phyloP scores from a whole-genome alignment of 2,888 invertebrate species.

The Drosophila koepferae region DNA sequence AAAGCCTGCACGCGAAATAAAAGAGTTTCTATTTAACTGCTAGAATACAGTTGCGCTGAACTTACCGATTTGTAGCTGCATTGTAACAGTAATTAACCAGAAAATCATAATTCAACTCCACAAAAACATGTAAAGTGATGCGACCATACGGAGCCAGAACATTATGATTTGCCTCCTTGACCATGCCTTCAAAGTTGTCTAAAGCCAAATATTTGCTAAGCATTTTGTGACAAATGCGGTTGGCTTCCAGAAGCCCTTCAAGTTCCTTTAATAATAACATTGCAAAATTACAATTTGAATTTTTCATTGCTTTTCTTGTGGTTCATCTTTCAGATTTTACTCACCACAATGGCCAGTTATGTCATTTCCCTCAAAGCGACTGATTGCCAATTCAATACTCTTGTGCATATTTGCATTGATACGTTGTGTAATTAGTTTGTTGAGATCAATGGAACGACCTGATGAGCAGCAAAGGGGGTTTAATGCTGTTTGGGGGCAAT shows the following conservation, averaged over 20 bases:
- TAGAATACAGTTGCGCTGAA: neutral
- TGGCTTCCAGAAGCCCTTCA: conserved; percentile 96
- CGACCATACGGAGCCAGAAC: conserved; percentile 98
- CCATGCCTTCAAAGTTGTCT: conserved; percentile 98
- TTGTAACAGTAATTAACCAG: conserved; percentile 99
- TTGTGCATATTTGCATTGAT: conserved; percentile 98
- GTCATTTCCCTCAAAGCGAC: conserved; percentile 98
- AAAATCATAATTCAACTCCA: conserved; percentile 99
- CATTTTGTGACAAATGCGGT: conserved; percentile 97
- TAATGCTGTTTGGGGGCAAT: neutral
- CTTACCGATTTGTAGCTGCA: conserved; percentile 96
- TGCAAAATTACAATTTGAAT: neutral
- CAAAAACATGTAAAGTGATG: conserved; percentile 98
- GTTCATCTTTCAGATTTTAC: conserved; percentile 62
- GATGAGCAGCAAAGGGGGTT: neutral
- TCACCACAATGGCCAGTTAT: conserved; percentile 97
- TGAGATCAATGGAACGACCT: conserved; percentile 98
- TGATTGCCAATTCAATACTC: conserved; percentile 97
- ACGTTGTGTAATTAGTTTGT: conserved; percentile 95
- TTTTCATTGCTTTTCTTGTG: conserved; percentile 5
- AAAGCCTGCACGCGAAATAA: conserved; percentile 88
- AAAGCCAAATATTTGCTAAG: conserved; percentile 93
- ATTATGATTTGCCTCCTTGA: conserved; percentile 98
- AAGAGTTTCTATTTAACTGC: neutral
- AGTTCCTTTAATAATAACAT: conserved; percentile 89